Percentiles rank a stretch among this genome's conserved stretches.
Evolutionary conservation across 2,797 vertebrate species (phyloP).

Genomic region (Bovichtus diacanthus): DNA sequence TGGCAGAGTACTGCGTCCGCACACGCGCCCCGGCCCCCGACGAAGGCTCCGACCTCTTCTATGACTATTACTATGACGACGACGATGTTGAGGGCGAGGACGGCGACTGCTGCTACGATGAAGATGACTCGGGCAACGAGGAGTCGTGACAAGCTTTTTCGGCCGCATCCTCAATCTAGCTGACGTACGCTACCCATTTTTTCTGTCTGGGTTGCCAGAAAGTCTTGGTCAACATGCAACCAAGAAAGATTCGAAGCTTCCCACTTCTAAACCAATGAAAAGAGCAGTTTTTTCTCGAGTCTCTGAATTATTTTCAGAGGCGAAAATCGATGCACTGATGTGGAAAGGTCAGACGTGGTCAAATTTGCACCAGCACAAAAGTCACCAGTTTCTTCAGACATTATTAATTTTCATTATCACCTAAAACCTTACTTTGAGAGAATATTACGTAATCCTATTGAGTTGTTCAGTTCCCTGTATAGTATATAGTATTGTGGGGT

Average conservation of each 20-base stretch:
- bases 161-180: conserved; percentile 25
- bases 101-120: conserved; percentile 89
- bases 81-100: conserved; percentile 89
- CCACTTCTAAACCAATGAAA: conserved; percentile 70
- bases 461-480: conserved; percentile 32
- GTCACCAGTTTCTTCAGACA: conserved; percentile 45
- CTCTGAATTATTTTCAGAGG: conserved; percentile 57
- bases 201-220: conserved; percentile 65
- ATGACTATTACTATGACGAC: conserved; percentile 94
- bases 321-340: conserved; percentile 47
- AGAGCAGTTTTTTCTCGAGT: conserved; percentile 65
- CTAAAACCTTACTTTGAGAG: conserved; percentile 58
- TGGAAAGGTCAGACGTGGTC: conserved; percentile 59
- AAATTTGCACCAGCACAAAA: conserved; percentile 81
- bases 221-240: conserved; percentile 64
- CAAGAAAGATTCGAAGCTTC: conserved; percentile 71
- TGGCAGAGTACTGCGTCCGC: conserved; percentile 94
- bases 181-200: conserved; percentile 41
- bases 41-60: conserved; percentile 94
- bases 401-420: conserved; percentile 43
- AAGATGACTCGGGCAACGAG: conserved; percentile 92
- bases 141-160: conserved; percentile 88
- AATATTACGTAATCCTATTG: conserved; percentile 21
- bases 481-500: conserved; percentile 44
- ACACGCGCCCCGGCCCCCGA: conserved; percentile 90